phyloP scores from a whole-genome alignment of 2,888 invertebrate species.

The Amblyteles armatorius region DNA sequence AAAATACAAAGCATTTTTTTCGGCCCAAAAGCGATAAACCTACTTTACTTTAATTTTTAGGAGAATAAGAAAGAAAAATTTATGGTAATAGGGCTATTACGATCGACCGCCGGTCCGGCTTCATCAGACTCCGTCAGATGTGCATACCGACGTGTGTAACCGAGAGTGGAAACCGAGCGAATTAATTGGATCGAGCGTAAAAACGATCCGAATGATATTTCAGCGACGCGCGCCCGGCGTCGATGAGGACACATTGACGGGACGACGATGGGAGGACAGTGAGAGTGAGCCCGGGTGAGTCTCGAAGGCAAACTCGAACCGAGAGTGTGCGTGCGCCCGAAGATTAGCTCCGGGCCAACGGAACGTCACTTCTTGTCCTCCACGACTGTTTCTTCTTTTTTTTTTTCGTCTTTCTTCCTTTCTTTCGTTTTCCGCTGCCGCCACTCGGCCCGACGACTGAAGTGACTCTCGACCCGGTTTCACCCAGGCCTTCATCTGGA shows the following conservation, averaged over 20 bases:
- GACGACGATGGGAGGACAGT: slow-evolving; percentile 5
- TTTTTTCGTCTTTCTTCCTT: background rate
- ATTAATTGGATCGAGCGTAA: slow-evolving; percentile 59
- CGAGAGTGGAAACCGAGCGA: slow-evolving; percentile 29
- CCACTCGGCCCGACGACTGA: slow-evolving; percentile 45
- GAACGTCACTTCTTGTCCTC: slow-evolving; percentile 52
- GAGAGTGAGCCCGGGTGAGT: slow-evolving; percentile 18
- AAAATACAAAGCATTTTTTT: too few species aligned
- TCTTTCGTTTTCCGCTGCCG: slow-evolving; percentile 37
- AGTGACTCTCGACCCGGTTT: slow-evolving; percentile 66
- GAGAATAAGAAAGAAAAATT: background rate
- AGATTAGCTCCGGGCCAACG: slow-evolving; percentile 59
- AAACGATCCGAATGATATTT: slow-evolving; percentile 48
- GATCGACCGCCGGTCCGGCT: slow-evolving; percentile 23
- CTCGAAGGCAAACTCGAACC: slow-evolving; percentile 26
- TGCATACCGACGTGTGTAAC: slow-evolving; percentile 41
- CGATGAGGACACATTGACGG: slow-evolving; percentile 38
- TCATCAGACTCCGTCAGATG: slow-evolving; percentile 11
- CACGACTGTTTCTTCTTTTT: slow-evolving; percentile 37
- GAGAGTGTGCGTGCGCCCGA: slow-evolving; percentile 38
- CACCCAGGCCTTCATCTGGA: slow-evolving; percentile 51
- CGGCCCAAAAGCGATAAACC: too few species aligned
- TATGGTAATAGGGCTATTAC: background rate
- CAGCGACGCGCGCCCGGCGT: slow-evolving; percentile 38
- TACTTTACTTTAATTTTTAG: background rate